Evolutionary conservation across 2,888 invertebrate genomes (phyloP), one percentile per base, ranked within the genome.

Genomic region (Andricus curvator): DNA sequence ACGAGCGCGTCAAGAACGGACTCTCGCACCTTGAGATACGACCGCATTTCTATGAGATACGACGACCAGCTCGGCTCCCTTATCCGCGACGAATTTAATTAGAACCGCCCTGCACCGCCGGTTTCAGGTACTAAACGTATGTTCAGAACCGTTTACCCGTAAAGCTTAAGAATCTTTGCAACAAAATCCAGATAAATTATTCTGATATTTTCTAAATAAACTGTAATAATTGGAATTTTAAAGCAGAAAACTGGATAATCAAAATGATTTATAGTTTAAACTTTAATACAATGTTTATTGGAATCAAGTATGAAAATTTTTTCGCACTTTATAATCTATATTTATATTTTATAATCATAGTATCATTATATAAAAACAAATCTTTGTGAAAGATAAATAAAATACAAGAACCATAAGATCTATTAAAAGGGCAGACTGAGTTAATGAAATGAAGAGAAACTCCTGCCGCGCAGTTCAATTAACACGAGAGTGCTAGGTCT

Each of bases 21-120:
- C 70, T 25, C 51, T 70, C 70, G 48, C 70, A 70, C 70, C 70
- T 70, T 70, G 48, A 70, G 70, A 70, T 70, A 70, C 70, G 70
- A 22, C 70, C 70, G 70, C 70, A 70, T 70, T 70, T 70, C 70
- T 70, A 79, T 81, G 77, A 77, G 78, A 77, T 78, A 82, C 78
- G 65, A 33, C 67, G 66, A 76, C 79, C 74, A 81, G 78, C 76
- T 81, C 41, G 70, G 68, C 82, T 80, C 80, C 81, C 70, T 70
- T 70, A 70, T 70, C 82, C 86, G 80, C 83, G 84, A 84, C 85
- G 84, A 85, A 87, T 87, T 87, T 87, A 87, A 87, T 87, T 87
- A 86, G 84, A 87, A 84, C 81, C 85, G 81, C 70, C 51, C 56
- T 22, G 56, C 11, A 56, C 17, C 48, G 17, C 48, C 48, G 68